Base-by-base conservation (phyloP, 2,888 invertebrate genomes). In the Urechis unicinctus region DNA sequence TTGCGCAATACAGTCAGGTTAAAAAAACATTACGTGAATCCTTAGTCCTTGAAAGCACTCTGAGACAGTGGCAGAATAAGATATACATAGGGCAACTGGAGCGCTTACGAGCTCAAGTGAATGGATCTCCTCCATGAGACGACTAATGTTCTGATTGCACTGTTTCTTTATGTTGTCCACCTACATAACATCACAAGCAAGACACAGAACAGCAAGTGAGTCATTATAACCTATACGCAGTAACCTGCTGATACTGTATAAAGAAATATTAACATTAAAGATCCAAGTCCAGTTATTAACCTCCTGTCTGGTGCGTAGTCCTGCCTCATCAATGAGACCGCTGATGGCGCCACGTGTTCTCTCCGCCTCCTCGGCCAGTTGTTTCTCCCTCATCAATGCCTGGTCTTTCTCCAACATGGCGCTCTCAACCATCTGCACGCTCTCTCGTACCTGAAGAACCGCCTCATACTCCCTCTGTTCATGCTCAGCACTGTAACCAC, bases 321-420 rank as follows among this genome's bases (percentile, higher is more conserved):
- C 77, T 9, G 74, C 75, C 56, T 75, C 74, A 52, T 75, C 72
- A 28, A 75, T 67, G 21, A 75, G 62, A 58, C 68, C 69, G 44
- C 67, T 66, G 13, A 77, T 63, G n/a, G 68, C 68, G 22, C 67
- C 68, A 57, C 71, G 67, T 49, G 75, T 58, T 41, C 71, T 66
- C 21, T 67, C 68, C 3, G 72, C 61, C 51, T 77, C 74, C 41
- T 73, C 71, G n/a, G 69, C 67, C 28, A 66, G 68, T 57, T 75
- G 73, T 24, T 66, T 66, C 36, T 68, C 61, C 26, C 65, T 52
- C 31, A 71, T 58, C 52, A 73, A 68, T 29, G 68, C 70, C 74
- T 75, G 70, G 57, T 75, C 75, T 61, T 73, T 73, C 55, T 74
- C 75, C 58, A 73, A 49, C 24, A 71, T 63, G 24, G 73, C 73